A percentile compares a stretch with the other conserved stretches of the same genome.
Evolutionary conservation across 2,113 vertebrate species (phyloP).

Genomic region (Vombatus ursinus): DNA sequence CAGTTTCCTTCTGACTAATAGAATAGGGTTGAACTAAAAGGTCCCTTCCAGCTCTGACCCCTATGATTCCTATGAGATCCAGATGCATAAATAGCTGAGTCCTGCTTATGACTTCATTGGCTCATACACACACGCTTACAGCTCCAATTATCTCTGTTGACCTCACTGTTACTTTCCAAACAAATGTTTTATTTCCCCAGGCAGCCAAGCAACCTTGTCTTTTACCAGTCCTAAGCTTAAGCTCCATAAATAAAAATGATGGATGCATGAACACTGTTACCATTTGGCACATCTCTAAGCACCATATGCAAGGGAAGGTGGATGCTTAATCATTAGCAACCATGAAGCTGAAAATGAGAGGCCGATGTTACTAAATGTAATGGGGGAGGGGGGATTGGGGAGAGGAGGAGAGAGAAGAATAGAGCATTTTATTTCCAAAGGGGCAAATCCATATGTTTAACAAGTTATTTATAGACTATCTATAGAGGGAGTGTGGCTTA

Average conservation of each 20-base stretch:
- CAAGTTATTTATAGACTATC: neutral
- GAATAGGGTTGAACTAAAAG: neutral
- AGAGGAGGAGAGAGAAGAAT: neutral
- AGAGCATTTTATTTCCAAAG: neutral
- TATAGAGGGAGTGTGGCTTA: neutral
- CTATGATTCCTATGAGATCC: neutral
- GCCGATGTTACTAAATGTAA: neutral
- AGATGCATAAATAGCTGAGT: neutral
- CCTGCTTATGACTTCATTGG: neutral
- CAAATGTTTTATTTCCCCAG: neutral
- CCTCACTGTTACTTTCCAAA: conserved; percentile 8
- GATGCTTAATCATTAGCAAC: neutral
- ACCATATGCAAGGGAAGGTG: neutral
- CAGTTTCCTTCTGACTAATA: neutral
- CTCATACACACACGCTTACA: neutral
- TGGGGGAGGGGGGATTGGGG: neutral
- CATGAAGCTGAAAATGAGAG: neutral
- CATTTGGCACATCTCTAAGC: neutral
- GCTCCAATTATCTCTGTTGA: conserved; percentile 7
- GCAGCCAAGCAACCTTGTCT: neutral
- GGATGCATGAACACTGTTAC: neutral
- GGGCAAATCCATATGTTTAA: neutral
- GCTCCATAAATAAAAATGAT: neutral
- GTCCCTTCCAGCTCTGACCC: neutral
- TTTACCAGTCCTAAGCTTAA: neutral